phyloP scores from a whole-genome alignment of 2,888 invertebrate genomes.

The Ptychoptera albimana region DNA sequence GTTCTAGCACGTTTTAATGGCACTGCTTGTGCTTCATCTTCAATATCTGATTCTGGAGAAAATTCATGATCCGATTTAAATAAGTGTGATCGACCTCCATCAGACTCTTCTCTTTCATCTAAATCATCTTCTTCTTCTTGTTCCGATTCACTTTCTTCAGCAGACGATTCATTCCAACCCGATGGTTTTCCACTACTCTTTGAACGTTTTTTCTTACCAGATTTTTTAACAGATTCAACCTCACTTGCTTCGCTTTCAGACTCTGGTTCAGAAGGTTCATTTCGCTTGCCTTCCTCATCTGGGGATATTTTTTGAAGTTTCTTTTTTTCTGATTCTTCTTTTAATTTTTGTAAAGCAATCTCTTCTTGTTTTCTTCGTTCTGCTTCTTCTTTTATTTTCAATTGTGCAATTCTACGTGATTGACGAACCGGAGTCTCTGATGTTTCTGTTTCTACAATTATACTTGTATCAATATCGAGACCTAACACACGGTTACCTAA shows the following conservation, averaged over 20 bases:
- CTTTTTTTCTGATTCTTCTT: conserved; percentile 41
- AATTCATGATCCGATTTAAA: conserved; percentile 79
- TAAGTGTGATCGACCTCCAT: conserved; percentile 37
- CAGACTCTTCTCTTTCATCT: conserved; percentile 32
- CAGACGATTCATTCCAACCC: conserved; percentile 9
- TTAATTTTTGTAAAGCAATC: conserved; percentile 48
- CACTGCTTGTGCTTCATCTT: conserved; percentile 42
- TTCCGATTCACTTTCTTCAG: conserved; percentile 24
- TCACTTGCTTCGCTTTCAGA: conserved; percentile 20
- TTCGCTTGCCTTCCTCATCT: conserved; percentile 16
- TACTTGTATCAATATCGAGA: no score
- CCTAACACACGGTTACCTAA: no score
- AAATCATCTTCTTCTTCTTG: conserved; percentile 33
- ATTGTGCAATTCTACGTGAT: conserved; percentile 71
- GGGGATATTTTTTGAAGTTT: conserved; percentile 19
- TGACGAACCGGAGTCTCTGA: conserved; percentile 43
- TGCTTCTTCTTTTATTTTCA: conserved; percentile 74
- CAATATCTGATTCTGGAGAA: conserved; percentile 76
- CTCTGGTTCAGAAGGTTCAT: conserved; percentile 21
- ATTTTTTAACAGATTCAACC: conserved; percentile 25
- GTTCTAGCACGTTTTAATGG: conserved; percentile 74
- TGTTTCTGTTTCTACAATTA: conserved; percentile 13
- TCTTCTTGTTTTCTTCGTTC: conserved; percentile 60
- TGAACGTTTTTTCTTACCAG: conserved; percentile 24
- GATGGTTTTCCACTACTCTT: conserved; percentile 18